Evolutionary conservation across 2,888 invertebrate species (phyloP).

Genomic region (Caenorhabditis panamensis): DNA sequence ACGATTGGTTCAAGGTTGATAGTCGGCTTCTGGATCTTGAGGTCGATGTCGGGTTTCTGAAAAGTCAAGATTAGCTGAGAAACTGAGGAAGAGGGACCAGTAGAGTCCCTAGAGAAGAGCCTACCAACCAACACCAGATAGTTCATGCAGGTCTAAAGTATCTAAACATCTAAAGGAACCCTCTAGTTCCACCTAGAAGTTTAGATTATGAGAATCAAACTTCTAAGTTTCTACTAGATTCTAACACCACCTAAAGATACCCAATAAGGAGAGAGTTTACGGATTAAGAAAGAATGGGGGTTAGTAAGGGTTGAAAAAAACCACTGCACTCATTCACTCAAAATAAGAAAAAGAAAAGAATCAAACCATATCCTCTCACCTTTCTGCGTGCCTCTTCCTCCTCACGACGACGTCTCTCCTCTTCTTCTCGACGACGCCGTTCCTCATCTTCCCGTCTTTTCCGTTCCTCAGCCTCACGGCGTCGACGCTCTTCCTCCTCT

Average conservation of each 20-base stretch:
- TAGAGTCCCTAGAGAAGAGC: not conserved
- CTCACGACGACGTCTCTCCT: slow-evolving; percentile 58
- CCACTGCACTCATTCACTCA: slow-evolving; percentile 27
- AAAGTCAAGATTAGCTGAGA: slow-evolving; percentile 24
- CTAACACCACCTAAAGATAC: slow-evolving; percentile 7
- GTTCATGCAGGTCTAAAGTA: not conserved
- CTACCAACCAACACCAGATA: slow-evolving; percentile 14
- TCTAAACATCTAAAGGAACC: not conserved
- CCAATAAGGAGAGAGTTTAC: slow-evolving; percentile 3
- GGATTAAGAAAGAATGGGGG: slow-evolving; percentile 8
- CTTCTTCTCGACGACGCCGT: slow-evolving; percentile 54
- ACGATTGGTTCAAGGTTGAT: slow-evolving; percentile 49
- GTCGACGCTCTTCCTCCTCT: slow-evolving; percentile 74
- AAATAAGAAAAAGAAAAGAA: slow-evolving; percentile 16
- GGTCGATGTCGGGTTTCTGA: slow-evolving; percentile 59
- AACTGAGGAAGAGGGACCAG: not conserved
- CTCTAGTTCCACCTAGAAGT: not conserved
- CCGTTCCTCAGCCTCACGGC: slow-evolving; percentile 69
- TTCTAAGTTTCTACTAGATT: too few relatives aligned
- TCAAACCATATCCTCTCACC: slow-evolving; percentile 30
- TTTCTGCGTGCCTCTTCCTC: slow-evolving; percentile 62
- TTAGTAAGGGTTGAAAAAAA: slow-evolving; percentile 28
- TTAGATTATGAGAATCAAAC: too few relatives aligned
- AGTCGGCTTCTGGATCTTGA: slow-evolving; percentile 58
- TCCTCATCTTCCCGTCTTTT: slow-evolving; percentile 65